Conservation (phyloP, 2,888 invertebrate genomes). For the Drosophila ustulata region DNA sequence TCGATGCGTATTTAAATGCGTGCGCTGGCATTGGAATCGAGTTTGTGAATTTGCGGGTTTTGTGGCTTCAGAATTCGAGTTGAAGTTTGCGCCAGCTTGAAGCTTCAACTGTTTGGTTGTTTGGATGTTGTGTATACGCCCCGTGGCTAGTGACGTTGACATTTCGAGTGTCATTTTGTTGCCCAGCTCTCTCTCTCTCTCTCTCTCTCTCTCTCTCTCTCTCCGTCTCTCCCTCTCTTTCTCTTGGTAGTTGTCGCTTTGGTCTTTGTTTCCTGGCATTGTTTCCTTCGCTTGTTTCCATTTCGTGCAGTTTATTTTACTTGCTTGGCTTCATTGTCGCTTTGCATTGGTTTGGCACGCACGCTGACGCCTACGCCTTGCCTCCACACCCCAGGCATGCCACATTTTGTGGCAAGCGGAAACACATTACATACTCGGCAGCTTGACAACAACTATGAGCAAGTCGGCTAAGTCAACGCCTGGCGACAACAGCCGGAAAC, state of each 20-base stretch:
- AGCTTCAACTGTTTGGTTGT: neutral
- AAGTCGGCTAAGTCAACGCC: conserved; percentile 32
- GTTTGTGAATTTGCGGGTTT: conserved; percentile 22
- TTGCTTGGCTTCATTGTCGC: conserved; percentile 57
- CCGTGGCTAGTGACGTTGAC: conserved; percentile 66
- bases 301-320: conserved; percentile 55
- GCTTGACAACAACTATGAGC: conserved; percentile 53
- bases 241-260: neutral
- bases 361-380: conserved; percentile 43
- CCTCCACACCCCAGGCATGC: conserved; percentile 25
- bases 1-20: conserved; percentile 18
- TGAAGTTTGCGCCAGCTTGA: conserved; percentile 11
- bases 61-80: conserved; percentile 18
- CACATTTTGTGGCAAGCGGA: conserved; percentile 75
- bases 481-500: conserved; percentile 76
- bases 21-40: conserved; percentile 24
- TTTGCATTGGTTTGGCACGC: conserved; percentile 64
- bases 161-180: conserved; percentile 70
- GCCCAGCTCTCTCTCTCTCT: conserved; percentile 2
- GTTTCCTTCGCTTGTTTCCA: conserved; percentile 46
- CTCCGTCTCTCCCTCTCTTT: neutral
- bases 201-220: neutral
- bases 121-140: conserved; percentile 41
- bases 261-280: conserved; percentile 21
- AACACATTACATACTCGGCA: conserved; percentile 78